Percentiles rank a stretch among this genome's conserved stretches.
Conservation (phyloP, 2,797 vertebrate genomes). For the Myotis pilosus region DNA sequence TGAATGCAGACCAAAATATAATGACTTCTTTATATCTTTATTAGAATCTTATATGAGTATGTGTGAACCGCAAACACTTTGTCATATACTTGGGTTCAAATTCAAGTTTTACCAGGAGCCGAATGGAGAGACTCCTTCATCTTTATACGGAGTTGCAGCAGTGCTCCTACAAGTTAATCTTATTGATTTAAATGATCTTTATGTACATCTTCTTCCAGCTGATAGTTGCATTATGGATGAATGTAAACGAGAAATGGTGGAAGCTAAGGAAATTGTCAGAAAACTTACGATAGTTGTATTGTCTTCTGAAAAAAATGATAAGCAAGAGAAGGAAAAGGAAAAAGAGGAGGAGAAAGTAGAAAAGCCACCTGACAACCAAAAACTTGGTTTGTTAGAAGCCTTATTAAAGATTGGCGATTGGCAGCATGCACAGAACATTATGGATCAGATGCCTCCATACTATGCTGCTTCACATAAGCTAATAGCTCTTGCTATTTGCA, state of each 20-base stretch:
- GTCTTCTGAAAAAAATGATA: slow-evolving; percentile 95
- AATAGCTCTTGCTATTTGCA: slow-evolving; percentile 96
- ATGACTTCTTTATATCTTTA: slow-evolving; percentile 97
- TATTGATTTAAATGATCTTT: slow-evolving; percentile 97
- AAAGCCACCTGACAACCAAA: slow-evolving; percentile 97
- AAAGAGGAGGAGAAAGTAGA: slow-evolving; percentile 87
- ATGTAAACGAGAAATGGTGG: slow-evolving; percentile 92
- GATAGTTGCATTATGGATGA: slow-evolving; percentile 93
- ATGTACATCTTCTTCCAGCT: slow-evolving; percentile 86
- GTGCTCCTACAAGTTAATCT: slow-evolving; percentile 96
- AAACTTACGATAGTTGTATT: slow-evolving; percentile 96
- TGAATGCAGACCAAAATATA: slow-evolving; percentile 95
- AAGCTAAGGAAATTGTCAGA: slow-evolving; percentile 96
- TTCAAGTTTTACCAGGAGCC: slow-evolving; percentile 99
- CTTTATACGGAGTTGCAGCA: slow-evolving; percentile 97
- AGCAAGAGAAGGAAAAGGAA: slow-evolving; percentile 97
- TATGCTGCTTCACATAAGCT: slow-evolving; percentile 96
- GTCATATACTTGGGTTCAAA: slow-evolving; percentile 99
- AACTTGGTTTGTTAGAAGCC: slow-evolving; percentile 96
- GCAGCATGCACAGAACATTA: slow-evolving; percentile 96
- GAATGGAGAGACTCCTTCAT: slow-evolving; percentile 96
- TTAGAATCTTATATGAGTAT: slow-evolving; percentile 98
- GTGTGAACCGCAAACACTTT: slow-evolving; percentile 98
- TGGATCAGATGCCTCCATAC: slow-evolving; percentile 98
- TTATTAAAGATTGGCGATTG: slow-evolving; percentile 96